Evolutionary conservation across 2,113 vertebrate genomes (phyloP), one percentile per base, ranked within the genome.

Genomic region (Atherinomorus stipes): DNA sequence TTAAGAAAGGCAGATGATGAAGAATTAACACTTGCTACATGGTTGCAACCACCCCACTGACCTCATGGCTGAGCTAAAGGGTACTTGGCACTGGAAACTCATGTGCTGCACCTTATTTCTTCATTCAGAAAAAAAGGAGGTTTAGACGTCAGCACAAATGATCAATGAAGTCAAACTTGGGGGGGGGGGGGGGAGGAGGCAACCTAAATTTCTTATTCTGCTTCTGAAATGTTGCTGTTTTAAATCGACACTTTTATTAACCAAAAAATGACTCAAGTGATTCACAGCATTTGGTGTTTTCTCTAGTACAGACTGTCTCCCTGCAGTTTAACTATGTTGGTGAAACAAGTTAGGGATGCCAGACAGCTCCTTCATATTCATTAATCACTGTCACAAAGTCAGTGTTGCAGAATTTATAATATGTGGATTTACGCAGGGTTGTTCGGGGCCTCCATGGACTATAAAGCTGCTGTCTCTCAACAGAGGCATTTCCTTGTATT

Each of bases 401-500:
- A 2, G 0, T n/a, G 42, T 53, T 60, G 28, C 51, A 73, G 66
- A 71, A 83, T 72, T 69, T 62, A 73, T 72, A 63, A 64, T 40
- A 69, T 73, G 64, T 64, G 47, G 51, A 79, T 64, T 78, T 71
- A 70, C 80, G 42, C 47, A 16, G 19, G 25, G 58, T 51, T 65
- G 58, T 67, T 83, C 53, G 0, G 73, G 28, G 7, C 47, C 69
- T 81, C 66, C 58, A 57, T 74, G 67, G 78, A 56, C 85, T 71
- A 78, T 87, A 78, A 86, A 85, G 80, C 86, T 66, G 75, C 74
- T 49, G 54, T 88, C 76, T 83, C 51, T 84, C 76, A 80, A 67
- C 85, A 76, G 70, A 77, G 79, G 84, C 80, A 88, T 91, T 93
- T 92, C 90, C 89, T 90, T 75, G 74, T 77, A 90, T 90, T 89